Evolutionary conservation across 2,888 invertebrate species (phyloP).

Genomic region (Drosophila tripunctata): DNA sequence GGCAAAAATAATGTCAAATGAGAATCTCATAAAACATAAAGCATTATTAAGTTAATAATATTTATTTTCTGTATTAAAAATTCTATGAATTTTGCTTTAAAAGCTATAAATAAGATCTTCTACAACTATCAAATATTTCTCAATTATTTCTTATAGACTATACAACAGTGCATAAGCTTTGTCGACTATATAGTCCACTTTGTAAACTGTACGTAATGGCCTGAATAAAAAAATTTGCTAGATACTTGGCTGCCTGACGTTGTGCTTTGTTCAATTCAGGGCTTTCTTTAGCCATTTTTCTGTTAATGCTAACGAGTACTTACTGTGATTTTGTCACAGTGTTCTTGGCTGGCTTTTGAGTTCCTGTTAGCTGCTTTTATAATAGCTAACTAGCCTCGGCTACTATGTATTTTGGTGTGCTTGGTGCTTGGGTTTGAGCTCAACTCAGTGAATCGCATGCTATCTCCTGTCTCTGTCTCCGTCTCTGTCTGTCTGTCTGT

Average conservation of each 20-base stretch:
- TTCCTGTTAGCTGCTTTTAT: slow-evolving; percentile 30
- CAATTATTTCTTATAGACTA: neutral
- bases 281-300: slow-evolving; percentile 18
- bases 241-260: slow-evolving; percentile 33
- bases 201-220: slow-evolving; percentile 15
- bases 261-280: slow-evolving; percentile 38
- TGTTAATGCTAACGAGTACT: slow-evolving; percentile 9
- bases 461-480: slow-evolving; percentile 4
- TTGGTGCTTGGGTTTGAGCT: slow-evolving; percentile 50
- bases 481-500: neutral
- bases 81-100: no score
- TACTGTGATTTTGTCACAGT: slow-evolving; percentile 44
- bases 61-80: no score
- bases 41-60: no score
- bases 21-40: neutral
- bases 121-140: neutral
- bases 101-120: neutral
- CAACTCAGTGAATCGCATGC: slow-evolving; percentile 47
- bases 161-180: neutral
- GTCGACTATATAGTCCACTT: neutral
- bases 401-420: slow-evolving; percentile 53
- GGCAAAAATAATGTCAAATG: no score
- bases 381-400: slow-evolving; percentile 49
- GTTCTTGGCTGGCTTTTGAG: slow-evolving; percentile 25
- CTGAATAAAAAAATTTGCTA: slow-evolving; percentile 39